A percentile compares a stretch with the other conserved stretches of the same genome.
These are phyloP conservation scores for Apogon hyalosoma DNA, from an alignment of 2,797 vertebrate species.

Conservation along the genomic window DNA sequence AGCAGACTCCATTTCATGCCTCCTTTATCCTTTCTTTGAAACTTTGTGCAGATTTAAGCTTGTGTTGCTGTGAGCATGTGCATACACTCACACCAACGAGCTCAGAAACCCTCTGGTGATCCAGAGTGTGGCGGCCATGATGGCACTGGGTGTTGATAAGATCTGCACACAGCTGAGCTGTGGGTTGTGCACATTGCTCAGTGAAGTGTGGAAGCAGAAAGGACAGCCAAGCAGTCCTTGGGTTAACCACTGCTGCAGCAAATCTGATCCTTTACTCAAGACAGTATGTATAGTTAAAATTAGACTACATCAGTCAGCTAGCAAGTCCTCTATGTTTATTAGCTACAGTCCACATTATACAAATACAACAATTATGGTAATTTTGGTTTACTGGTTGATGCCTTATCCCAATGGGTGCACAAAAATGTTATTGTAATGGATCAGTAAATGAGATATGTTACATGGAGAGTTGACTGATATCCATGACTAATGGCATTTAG, in stretches of 20 bases:
- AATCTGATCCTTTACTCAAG: not conserved
- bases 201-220: not conserved
- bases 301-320: too few species aligned
- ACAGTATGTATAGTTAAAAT: too few species aligned
- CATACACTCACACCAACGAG: not conserved
- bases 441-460: too few species aligned
- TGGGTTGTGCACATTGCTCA: constrained; percentile 7
- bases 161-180: constrained; percentile 24
- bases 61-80: not conserved
- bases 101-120: constrained; percentile 16
- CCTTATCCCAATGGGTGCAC: too few species aligned
- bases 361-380: too few species aligned
- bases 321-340: too few species aligned
- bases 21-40: not conserved
- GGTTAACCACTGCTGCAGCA: not conserved
- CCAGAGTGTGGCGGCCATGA: constrained; percentile 15
- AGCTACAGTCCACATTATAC: too few species aligned
- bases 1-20: constrained; percentile 1
- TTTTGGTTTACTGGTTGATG: too few species aligned
- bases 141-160: not conserved
- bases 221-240: not conserved
- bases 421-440: too few species aligned
- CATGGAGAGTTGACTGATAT: too few species aligned
- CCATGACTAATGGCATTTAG: too few species aligned
- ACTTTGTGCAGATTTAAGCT: not conserved